Evolutionary conservation across 2,797 vertebrate genomes (phyloP).

Genomic region (Rhinella marina): DNA sequence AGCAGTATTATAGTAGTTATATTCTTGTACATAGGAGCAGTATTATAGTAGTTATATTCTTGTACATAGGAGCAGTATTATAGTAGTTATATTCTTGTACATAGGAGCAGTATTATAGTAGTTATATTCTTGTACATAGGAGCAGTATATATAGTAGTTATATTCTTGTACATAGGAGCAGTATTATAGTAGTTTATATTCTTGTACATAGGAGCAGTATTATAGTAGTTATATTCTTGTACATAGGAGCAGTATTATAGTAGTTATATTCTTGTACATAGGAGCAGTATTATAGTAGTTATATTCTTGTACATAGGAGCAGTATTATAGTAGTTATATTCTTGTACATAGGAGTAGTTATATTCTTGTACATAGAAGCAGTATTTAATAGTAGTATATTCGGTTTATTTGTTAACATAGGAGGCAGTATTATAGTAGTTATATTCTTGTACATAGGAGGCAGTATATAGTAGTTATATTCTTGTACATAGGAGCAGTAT

Average conservation of each 20-base stretch:
- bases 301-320: not conserved
- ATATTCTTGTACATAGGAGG: not conserved
- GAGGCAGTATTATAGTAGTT: not conserved
- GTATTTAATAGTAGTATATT: conserved; percentile 5
- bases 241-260: conserved; percentile 1
- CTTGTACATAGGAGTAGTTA: not conserved
- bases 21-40: conserved; percentile 14
- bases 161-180: not conserved
- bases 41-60: conserved; percentile 23
- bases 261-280: conserved; percentile 4
- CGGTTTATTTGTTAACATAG: conserved; percentile 14
- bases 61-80: conserved; percentile 7
- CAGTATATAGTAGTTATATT: conserved; percentile 7
- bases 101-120: conserved; percentile 13
- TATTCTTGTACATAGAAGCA: not conserved
- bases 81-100: conserved; percentile 17
- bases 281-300: conserved; percentile 14
- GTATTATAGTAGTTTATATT: not conserved
- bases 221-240: conserved; percentile 5
- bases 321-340: conserved; percentile 7
- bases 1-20: conserved; percentile 15
- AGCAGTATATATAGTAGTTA: conserved; percentile 36
- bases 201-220: not conserved
- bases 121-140: conserved; percentile 19
- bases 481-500: not conserved